Evolutionary conservation across 2,113 vertebrate genomes (phyloP), one percentile per base, ranked within the genome.

Genomic region (Aythya baeri): DNA sequence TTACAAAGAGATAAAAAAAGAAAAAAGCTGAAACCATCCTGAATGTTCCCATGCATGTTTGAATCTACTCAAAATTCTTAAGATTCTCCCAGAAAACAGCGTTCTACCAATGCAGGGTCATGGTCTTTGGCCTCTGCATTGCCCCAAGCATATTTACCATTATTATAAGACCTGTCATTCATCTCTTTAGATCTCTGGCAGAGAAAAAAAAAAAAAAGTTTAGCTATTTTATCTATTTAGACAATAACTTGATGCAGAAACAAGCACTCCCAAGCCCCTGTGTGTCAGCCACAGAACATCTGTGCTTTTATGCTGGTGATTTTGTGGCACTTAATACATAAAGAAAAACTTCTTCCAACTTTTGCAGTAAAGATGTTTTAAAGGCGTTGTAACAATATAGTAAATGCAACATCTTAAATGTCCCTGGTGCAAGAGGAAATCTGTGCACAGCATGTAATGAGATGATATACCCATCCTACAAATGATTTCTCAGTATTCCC

Each of bases 161-260:
- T 97, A 97, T 95, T 96, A 95, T 96, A 94, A 95, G 96, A 94
- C 83, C 91, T 95, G 96, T 88, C 95, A 96, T 88, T 97, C 96
- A 96, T 96, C 86, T 95, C 94, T 89, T 92, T 92, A 96, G 95
- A 95, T 94, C 86, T 97, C 76, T 95, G 94, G 65, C 54, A 89
- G 83, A 70, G 46, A 95, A 95, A 95, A 73, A 75, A 72, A 78
- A 63, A 96, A 76, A 50, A 76, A 50, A 4, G 66, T 68, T 95
- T 97, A 88, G 83, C 59, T 95, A 50, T 94, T 95, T 94, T 94
- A 94, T 89, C 89, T 97, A 91, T 88, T 89, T 92, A 93, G 63
- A 91, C 86, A 95, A 95, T 75, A 95, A 82, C 94, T 95, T 82
- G 68, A 81, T 89, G 82, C 75, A 93, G 91, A 88, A 93, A 82